A percentile compares a stretch with the other conserved stretches of the same genome.
Conservation (phyloP, 2,797 vertebrate genomes). For the Helostoma temminkii region DNA sequence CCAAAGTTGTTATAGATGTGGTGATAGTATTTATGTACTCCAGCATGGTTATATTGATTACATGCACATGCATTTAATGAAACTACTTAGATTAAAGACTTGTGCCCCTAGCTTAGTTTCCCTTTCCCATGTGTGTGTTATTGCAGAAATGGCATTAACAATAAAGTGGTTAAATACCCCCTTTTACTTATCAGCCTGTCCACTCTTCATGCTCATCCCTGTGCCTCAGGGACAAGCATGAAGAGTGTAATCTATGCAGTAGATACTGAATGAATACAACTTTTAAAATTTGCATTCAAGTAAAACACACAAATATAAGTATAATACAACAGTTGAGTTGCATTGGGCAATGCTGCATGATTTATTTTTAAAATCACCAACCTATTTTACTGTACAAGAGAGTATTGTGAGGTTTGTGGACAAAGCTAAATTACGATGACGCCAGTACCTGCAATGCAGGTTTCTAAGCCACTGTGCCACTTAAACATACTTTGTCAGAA, state of each 20-base stretch:
- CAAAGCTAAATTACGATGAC: not conserved
- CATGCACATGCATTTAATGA: conserved; percentile 27
- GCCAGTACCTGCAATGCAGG: too few species aligned
- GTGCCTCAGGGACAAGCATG: too few species aligned
- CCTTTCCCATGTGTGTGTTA: conserved; percentile 15
- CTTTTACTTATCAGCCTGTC: too few species aligned
- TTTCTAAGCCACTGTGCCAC: conserved; percentile 36
- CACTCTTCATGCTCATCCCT: too few species aligned
- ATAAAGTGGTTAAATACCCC: conserved; percentile 20
- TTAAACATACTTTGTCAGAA: conserved; percentile 53
- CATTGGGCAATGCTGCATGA: too few species aligned
- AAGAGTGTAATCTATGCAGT: too few species aligned
- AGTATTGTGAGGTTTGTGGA: not conserved
- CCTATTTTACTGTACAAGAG: not conserved
- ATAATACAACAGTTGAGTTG: too few species aligned
- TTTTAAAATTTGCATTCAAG: too few species aligned
- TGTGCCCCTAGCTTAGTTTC: too few species aligned
- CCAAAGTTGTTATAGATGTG: conserved; percentile 22
- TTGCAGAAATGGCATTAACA: conserved; percentile 16
- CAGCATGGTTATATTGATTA: not conserved
- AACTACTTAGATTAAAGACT: conserved; percentile 24
- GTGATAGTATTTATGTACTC: conserved; percentile 15
- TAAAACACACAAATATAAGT: too few species aligned
- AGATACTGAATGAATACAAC: too few species aligned
- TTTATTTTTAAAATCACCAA: too few species aligned